phyloP scores from a whole-genome alignment of 2,888 invertebrate species.

The Meiosimyza decipiens region DNA sequence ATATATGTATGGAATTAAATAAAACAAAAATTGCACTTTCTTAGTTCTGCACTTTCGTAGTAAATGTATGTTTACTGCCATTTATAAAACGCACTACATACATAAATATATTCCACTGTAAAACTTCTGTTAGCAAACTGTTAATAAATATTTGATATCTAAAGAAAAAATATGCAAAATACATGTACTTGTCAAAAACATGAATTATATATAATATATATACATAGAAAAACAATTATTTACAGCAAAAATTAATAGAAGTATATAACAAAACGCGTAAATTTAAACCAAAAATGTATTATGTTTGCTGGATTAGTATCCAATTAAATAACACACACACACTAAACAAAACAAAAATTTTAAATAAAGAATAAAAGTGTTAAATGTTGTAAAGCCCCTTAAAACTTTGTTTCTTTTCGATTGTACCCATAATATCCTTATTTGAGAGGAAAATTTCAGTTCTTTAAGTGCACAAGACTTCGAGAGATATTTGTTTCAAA shows the following conservation, averaged over 20 bases:
- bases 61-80: slow-evolving; percentile 24
- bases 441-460: too few relatives aligned
- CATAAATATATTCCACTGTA: not conserved
- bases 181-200: slow-evolving; percentile 29
- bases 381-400: slow-evolving; percentile 61
- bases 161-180: slow-evolving; percentile 7
- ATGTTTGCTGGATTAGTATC: slow-evolving; percentile 17
- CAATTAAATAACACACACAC: slow-evolving; percentile 17
- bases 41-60: slow-evolving; percentile 26
- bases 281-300: slow-evolving; percentile 29
- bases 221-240: slow-evolving; percentile 47
- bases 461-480: too few relatives aligned
- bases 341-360: slow-evolving; percentile 44
- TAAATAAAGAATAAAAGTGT: slow-evolving; percentile 48
- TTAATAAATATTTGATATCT: not conserved
- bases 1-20: not conserved
- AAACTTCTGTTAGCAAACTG: slow-evolving; percentile 6
- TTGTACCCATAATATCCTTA: too few relatives aligned
- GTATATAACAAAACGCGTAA: slow-evolving; percentile 38
- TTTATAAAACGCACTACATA: slow-evolving; percentile 14
- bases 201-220: slow-evolving; percentile 10
- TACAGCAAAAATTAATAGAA: slow-evolving; percentile 32
- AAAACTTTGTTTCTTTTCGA: slow-evolving; percentile 45
- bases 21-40: slow-evolving; percentile 22
- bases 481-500: too few relatives aligned